A percentile compares a stretch with the other conserved stretches of the same genome.
phyloP scores from a whole-genome alignment of 2,113 vertebrate species.

The Myotis davidii region DNA sequence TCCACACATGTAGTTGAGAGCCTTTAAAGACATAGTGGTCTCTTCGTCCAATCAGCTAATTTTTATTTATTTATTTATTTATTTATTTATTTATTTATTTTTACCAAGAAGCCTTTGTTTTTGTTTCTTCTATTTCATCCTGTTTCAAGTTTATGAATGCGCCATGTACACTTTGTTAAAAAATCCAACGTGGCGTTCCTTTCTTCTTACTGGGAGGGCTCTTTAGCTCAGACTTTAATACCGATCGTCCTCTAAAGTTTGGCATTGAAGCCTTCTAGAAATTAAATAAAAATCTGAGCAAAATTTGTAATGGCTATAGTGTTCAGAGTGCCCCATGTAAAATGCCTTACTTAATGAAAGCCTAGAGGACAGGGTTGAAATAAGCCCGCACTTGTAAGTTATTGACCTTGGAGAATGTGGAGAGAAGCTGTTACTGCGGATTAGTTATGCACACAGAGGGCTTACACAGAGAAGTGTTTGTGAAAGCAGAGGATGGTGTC shows the following conservation, averaged over 20 bases:
- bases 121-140: slow-evolving; percentile 3
- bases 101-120: not conserved
- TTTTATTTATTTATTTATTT: not conserved
- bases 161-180: not conserved
- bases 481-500: not conserved
- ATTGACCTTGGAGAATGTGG: not conserved
- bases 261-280: not conserved
- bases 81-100: not conserved
- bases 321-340: not conserved
- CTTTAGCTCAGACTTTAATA: not conserved
- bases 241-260: not conserved
- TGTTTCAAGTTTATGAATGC: slow-evolving; percentile 28
- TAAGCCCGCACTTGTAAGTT: not conserved
- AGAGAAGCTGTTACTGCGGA: not conserved
- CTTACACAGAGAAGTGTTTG: not conserved
- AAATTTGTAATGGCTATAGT: not conserved
- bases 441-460: not conserved
- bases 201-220: not conserved
- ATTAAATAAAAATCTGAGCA: not conserved
- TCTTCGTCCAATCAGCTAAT: not conserved
- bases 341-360: not conserved
- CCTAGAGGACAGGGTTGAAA: not conserved
- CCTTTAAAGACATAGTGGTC: not conserved
- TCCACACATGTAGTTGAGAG: not conserved
- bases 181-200: not conserved